Conservation (phyloP, 2,113 vertebrate genomes). For the Oxyura jamaicensis region DNA sequence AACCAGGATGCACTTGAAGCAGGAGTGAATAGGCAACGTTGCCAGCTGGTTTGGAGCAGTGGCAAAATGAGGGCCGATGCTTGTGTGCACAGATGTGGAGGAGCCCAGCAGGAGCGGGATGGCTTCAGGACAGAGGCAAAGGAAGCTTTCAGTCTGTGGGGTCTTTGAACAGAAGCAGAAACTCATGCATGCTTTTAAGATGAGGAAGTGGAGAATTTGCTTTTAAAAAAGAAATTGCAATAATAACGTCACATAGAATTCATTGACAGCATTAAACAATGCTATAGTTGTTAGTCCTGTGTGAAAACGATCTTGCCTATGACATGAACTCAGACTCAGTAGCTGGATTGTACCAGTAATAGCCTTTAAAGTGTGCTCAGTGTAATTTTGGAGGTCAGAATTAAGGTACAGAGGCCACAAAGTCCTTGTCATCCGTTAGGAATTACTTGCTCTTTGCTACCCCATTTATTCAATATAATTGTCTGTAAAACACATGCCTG, state of each 20-base stretch:
- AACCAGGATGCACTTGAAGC: neutral
- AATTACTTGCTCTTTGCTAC: neutral
- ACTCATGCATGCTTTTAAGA: neutral
- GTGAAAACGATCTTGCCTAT: neutral
- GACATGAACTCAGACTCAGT: neutral
- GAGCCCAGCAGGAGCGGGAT: neutral
- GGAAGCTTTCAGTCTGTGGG: neutral
- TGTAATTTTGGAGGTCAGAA: conserved; percentile 21
- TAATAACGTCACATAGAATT: neutral
- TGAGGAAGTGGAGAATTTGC: neutral
- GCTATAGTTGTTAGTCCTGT: neutral
- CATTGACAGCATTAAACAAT: neutral
- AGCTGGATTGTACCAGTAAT: neutral
- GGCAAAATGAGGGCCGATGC: neutral
- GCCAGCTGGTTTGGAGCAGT: neutral
- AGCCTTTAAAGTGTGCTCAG: neutral
- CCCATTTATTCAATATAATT: neutral
- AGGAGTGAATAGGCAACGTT: neutral
- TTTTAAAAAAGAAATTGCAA: neutral
- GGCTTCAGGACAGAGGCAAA: neutral
- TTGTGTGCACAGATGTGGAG: neutral
- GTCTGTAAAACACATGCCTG: neutral
- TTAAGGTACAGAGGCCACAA: neutral
- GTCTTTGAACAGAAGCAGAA: neutral
- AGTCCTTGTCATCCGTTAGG: neutral